phyloP scores from a whole-genome alignment of 2,113 vertebrate species.

The Peromyscus polionotus region DNA sequence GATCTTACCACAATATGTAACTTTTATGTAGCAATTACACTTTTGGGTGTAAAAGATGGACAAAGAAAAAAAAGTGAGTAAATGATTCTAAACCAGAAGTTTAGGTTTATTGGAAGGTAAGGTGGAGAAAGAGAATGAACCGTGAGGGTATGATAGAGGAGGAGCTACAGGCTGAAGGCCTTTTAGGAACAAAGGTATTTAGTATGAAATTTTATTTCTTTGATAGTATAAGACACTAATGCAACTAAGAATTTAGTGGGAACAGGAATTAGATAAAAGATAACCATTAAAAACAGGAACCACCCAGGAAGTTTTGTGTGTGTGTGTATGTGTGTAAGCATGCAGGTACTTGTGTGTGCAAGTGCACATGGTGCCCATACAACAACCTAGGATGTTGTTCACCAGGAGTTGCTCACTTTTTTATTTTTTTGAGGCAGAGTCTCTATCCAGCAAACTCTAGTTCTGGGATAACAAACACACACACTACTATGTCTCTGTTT shows the following conservation, averaged over 20 bases:
- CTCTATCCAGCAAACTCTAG: neutral
- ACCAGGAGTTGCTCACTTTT: neutral
- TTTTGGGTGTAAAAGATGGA: neutral
- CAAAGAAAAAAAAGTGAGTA: neutral
- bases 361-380: neutral
- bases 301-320: neutral
- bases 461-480: neutral
- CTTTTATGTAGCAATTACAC: neutral
- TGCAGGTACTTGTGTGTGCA: neutral
- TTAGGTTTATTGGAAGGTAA: neutral
- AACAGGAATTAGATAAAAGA: neutral
- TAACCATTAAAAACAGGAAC: constrained; percentile 1
- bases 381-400: neutral
- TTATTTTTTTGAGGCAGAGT: neutral
- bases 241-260: neutral
- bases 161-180: neutral
- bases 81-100: neutral
- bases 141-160: neutral
- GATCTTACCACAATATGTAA: neutral
- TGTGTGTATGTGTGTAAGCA: neutral
- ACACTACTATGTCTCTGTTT: neutral
- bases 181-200: neutral
- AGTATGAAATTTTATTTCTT: neutral
- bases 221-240: neutral
- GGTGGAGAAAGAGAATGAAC: neutral